Evolutionary conservation across 2,113 vertebrate species (phyloP), one percentile per base, ranked within the genome.

Genomic region (Eolophus roseicapilla): DNA sequence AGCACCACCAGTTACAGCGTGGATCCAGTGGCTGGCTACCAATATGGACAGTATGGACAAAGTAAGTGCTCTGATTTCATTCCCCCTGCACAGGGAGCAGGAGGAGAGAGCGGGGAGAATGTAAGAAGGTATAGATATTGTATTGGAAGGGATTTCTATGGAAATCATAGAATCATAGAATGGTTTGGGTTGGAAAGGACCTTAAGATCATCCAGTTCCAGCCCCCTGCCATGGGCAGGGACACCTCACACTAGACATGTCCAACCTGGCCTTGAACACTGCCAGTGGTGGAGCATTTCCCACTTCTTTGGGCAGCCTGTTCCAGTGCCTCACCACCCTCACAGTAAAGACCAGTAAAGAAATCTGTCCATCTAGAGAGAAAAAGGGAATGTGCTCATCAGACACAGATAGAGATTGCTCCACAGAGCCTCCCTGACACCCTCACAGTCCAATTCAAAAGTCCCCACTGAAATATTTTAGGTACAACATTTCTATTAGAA

Each of bases 1-100:
- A 99, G 99, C 97, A 98, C 99, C 97, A 99, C 99, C 84, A 99
- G 99, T 97, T 99, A 99, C 98, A 99, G 99, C 27, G 98, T 99
- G 98, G 99, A 99, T 97, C 99, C 99, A 3, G 99, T 99, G 97
- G 99, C 99, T 13, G 98, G 99, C 73, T 99, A 99, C 98, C 99
- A 99, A 95, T 99, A 99, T 21, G 98, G 99, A 95, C 99, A 99
- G 97, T 99, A 99, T 0, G 98, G 99, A 63, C 99, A 99, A 96
- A 99, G 99, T 99, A 92, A 99, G 99, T 99, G 94, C 6, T 3
- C 59, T 68, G 78, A 4, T 20, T 46, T 6, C 46, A 17, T 67
- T n/a, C 13, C 17, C 44, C 2, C 17, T 39, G 6, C 6, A 2
- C 1, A 2, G 71, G 55, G 73, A 37, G 2, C 4, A 8, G 67